These are phyloP conservation scores for Plagodis pulveraria DNA, from an alignment of 2,888 invertebrate genomes.

Conservation along the genomic window DNA sequence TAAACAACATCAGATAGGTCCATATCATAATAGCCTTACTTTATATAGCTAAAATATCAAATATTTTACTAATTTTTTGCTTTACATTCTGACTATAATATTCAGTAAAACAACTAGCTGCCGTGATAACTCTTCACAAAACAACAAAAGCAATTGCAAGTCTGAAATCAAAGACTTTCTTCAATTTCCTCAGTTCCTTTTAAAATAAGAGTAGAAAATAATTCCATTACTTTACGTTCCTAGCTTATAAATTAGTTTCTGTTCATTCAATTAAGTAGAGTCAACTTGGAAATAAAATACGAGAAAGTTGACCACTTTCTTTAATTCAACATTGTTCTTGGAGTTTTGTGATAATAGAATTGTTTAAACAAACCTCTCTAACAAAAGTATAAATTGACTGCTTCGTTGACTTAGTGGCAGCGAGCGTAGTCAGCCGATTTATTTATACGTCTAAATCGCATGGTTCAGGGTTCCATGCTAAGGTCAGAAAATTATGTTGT, in stretches of 20 bases:
- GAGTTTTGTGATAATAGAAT: conserved; percentile 2
- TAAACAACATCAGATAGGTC: too few species aligned
- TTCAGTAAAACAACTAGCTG: too few species aligned
- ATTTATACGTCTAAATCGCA: too few species aligned
- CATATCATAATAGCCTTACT: too few species aligned
- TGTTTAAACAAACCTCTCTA: background rate
- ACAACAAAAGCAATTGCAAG: conserved; percentile 1
- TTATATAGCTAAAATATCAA: too few species aligned
- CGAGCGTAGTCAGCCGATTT: too few species aligned
- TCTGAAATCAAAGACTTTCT: conserved; percentile 2
- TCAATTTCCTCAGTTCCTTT: background rate
- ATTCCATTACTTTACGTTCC: background rate
- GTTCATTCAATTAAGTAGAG: conserved; percentile 15
- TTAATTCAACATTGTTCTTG: conserved; percentile 1
- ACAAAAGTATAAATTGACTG: background rate
- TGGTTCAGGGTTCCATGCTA: too few species aligned
- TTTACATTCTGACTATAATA: too few species aligned
- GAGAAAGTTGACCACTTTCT: conserved; percentile 8
- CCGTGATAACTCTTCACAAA: background rate
- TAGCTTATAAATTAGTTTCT: conserved; percentile 1
- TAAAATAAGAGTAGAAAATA: conserved; percentile 2
- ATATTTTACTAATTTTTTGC: too few species aligned
- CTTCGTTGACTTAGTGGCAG: background rate
- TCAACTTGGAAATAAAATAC: conserved; percentile 14
- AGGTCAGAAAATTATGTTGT: too few species aligned